Conservation (phyloP, 2,113 vertebrate species). For the Sphaerodactylus townsendi region DNA sequence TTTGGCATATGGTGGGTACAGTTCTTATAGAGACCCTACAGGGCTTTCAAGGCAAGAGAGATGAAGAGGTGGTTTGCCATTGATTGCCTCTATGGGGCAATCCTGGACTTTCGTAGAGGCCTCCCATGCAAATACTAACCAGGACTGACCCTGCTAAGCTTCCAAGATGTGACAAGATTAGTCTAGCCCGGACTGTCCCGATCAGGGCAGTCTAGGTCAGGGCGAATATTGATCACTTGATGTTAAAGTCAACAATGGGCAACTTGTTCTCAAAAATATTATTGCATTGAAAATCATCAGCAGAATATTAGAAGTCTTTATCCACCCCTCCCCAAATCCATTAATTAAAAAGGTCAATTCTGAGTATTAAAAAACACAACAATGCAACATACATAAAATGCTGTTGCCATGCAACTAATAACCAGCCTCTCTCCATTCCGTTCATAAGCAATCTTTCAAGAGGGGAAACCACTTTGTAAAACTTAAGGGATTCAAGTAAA, state of each 20-base stretch:
- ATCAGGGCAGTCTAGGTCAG: too few relatives aligned
- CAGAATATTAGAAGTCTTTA: neutral
- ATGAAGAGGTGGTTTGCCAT: too few relatives aligned
- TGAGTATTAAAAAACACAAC: conserved; percentile 11
- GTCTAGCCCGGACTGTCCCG: too few relatives aligned
- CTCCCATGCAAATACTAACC: too few relatives aligned
- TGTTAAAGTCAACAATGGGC: neutral
- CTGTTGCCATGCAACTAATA: conserved; percentile 11
- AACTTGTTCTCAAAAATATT: neutral
- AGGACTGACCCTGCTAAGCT: too few relatives aligned
- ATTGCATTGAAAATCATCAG: neutral
- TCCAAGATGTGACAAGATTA: too few relatives aligned
- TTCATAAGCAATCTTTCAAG: conserved; percentile 27
- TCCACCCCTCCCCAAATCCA: neutral
- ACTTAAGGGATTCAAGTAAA: conserved; percentile 15
- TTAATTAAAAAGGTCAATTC: conserved; percentile 11
- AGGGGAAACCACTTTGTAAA: neutral
- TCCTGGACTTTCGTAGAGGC: too few relatives aligned
- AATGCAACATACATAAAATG: neutral
- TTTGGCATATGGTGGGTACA: too few relatives aligned
- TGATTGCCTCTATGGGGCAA: too few relatives aligned
- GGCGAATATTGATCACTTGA: neutral
- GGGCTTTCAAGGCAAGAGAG: too few relatives aligned
- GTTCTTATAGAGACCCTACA: too few relatives aligned
- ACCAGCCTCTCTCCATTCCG: conserved; percentile 4